Base-by-base conservation (phyloP, 2,888 invertebrate genomes). In the Muscina levida region DNA sequence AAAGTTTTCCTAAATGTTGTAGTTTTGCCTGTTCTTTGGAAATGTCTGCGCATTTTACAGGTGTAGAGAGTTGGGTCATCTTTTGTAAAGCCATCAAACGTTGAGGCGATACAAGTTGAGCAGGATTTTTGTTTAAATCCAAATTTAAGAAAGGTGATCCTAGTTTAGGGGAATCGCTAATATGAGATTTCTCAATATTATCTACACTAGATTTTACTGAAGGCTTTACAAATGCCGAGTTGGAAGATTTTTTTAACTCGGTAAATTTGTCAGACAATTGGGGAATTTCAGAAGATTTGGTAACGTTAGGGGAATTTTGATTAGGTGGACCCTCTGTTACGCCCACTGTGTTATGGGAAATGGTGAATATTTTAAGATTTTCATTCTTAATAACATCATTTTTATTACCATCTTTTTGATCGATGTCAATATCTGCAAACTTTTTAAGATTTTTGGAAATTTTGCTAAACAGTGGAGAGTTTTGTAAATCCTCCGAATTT, bases 1-100 rank as follows among this genome's bases (percentile, higher is more conserved):
- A 81, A 42, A 75, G 56, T 15, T 77, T 68, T 6, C 37, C 77
- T 51, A 77, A 56, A 6, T 81, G 67, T 24, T 44, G 15, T 56
- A 62, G 17, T 42, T 62, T 62, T 8, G 62, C 62, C 22, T 62
- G 53, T 17, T 51, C 3, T 1, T 19, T 37, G 1, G n/a, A n/a
- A n/a, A 1, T 26, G 11, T 57, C 42, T 24, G 17, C 46, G 2
- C 11, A 13, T 39, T 57, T 31, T 10, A n/a, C 11, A 17, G 53
- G 17, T 24, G 8, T 68, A 19, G 24, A 22, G 10, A 37, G 11
- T 22, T 24, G 19, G 5, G 1, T 13, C 11, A 24, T 0, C 17
- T 42, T 39, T 42, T 37, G 51, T 19, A 37, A n/a, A 8, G 2
- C 19, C 22, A n/a, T 37, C 1, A 51, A 37, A 15, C 37, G 48